phyloP scores from a whole-genome alignment of 2,113 vertebrate genomes.

The Hypomesus transpacificus region DNA sequence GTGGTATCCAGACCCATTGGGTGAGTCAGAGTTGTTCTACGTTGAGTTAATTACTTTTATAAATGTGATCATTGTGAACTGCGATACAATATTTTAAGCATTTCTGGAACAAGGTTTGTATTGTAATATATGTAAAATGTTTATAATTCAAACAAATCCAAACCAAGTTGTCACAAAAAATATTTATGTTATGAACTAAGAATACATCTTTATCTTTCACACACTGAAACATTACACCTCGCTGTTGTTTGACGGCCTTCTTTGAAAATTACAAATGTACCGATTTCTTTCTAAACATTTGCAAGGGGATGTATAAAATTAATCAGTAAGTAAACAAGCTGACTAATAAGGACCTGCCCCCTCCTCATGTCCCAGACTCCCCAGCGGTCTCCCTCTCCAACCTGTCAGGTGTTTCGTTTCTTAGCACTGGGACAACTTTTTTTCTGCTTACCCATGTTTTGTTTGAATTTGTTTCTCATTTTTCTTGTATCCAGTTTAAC shows the following conservation, averaged over 20 bases:
- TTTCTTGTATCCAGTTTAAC: too few relatives aligned
- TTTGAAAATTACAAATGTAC: conserved; percentile 73
- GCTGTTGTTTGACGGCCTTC: conserved; percentile 33
- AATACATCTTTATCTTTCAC: conserved; percentile 22
- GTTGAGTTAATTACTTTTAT: background rate
- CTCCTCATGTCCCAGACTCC: conserved; percentile 38
- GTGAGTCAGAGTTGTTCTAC: conserved; percentile 71
- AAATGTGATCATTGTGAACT: background rate
- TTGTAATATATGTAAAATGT: background rate
- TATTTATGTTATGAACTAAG: background rate
- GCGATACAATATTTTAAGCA: background rate
- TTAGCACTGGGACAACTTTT: too few relatives aligned
- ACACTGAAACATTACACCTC: conserved; percentile 16
- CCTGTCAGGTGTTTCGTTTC: background rate
- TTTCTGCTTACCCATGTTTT: too few relatives aligned
- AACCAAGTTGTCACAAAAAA: background rate
- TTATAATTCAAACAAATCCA: background rate
- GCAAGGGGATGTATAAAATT: conserved; percentile 83
- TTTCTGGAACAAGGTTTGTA: background rate
- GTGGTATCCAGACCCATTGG: conserved; percentile 98
- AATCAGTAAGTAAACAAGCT: conserved; percentile 81
- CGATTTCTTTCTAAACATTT: conserved; percentile 81
- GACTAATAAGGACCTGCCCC: conserved; percentile 22
- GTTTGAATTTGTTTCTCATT: too few relatives aligned
- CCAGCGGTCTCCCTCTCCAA: background rate